Percentiles rank a stretch among this genome's conserved stretches.
Conservation (phyloP, 2,113 vertebrate species). For the Sinocyclocheilus grahami region DNA sequence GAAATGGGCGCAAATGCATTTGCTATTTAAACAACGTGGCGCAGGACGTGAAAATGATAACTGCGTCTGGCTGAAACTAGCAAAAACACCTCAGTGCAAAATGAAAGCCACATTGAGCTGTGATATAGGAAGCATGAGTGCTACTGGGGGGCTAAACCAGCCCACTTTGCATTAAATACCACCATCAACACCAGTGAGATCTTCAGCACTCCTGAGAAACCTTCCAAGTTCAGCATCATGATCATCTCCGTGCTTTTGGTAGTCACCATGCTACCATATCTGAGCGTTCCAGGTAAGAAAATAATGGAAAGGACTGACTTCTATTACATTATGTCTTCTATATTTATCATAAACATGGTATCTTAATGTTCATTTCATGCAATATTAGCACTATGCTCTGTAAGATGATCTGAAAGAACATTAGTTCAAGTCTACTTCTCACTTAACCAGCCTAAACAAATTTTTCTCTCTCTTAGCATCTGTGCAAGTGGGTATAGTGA, state of each 20-base stretch:
- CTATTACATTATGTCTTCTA: neutral
- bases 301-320: neutral
- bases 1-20: too few relatives aligned
- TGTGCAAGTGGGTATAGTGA: too few relatives aligned
- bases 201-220: neutral
- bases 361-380: neutral
- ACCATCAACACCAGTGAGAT: neutral
- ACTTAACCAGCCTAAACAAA: neutral
- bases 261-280: neutral
- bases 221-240: neutral
- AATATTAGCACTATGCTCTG: neutral
- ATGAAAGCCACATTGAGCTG: too few relatives aligned
- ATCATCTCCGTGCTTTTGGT: conserved; percentile 19
- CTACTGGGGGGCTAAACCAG: neutral
- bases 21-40: too few relatives aligned
- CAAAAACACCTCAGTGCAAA: too few relatives aligned
- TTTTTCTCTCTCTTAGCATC: conserved; percentile 38
- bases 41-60: too few relatives aligned
- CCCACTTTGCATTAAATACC: neutral
- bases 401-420: neutral
- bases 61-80: too few relatives aligned
- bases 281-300: neutral
- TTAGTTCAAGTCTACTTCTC: neutral
- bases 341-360: neutral
- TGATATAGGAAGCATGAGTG: neutral